A percentile compares a stretch with the other conserved stretches of the same genome.
phyloP scores from a whole-genome alignment of 2,888 invertebrate species.

The Nomada hirtipes region DNA sequence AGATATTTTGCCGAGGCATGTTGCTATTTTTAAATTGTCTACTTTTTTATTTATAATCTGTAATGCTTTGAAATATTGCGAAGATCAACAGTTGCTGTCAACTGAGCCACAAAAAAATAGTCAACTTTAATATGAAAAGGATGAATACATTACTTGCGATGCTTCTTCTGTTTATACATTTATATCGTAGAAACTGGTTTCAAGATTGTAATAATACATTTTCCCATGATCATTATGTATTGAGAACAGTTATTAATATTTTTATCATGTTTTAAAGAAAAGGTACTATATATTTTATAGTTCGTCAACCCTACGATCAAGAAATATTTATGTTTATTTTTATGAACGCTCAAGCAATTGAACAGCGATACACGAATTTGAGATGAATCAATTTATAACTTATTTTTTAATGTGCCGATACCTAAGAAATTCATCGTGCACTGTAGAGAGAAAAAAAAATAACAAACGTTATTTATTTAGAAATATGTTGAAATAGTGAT shows the following conservation, averaged over 20 bases:
- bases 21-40: conserved; percentile 31
- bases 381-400: conserved; percentile 31
- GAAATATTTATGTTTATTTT: conserved; percentile 12
- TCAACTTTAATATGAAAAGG: conserved; percentile 43
- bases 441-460: not conserved
- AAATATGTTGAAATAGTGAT: conserved; percentile 21
- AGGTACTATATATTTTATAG: not conserved
- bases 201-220: conserved; percentile 33
- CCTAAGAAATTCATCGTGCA: conserved; percentile 12
- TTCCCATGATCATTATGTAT: conserved; percentile 14
- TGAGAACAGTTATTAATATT: conserved; percentile 10
- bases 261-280: conserved; percentile 14
- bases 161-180: conserved; percentile 24
- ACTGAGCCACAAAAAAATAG: conserved; percentile 27
- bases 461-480: conserved; percentile 49
- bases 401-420: conserved; percentile 36
- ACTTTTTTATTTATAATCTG: conserved; percentile 17
- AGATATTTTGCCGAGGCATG: conserved; percentile 29
- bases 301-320: conserved; percentile 15
- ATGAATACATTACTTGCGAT: conserved; percentile 32
- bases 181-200: conserved; percentile 26
- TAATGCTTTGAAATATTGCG: conserved; percentile 39
- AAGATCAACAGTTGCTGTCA: conserved; percentile 28
- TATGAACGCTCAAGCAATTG: conserved; percentile 11
- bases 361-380: not conserved